phyloP scores from a whole-genome alignment of 2,888 invertebrate species.

The Calameuta pallipes region DNA sequence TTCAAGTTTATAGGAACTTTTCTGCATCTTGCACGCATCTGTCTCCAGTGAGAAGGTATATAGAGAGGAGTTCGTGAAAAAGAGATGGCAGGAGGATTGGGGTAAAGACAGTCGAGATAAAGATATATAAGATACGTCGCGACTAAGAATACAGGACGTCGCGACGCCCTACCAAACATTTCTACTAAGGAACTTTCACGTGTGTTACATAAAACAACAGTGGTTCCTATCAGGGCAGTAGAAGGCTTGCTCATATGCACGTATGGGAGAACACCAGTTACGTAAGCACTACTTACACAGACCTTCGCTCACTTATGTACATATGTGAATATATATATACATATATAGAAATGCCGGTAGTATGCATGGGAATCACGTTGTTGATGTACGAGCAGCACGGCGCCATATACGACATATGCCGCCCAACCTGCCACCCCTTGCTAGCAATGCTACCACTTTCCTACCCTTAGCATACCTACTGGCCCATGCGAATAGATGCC shows the following conservation, averaged over 20 bases:
- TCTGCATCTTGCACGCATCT: constrained; percentile 33
- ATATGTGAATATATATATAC: constrained; percentile 14
- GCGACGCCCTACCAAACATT: background rate
- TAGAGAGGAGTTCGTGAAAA: background rate
- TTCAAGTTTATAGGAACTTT: constrained; percentile 50
- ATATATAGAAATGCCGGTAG: constrained; percentile 32
- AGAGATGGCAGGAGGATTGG: background rate
- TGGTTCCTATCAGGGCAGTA: background rate
- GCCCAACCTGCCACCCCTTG: constrained; percentile 21
- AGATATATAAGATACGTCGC: background rate
- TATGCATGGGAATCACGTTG: constrained; percentile 61
- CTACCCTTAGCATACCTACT: constrained; percentile 4
- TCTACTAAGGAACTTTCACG: background rate
- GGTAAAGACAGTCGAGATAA: background rate
- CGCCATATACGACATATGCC: constrained; percentile 48
- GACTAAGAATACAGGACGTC: background rate
- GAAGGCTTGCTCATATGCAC: constrained; percentile 15
- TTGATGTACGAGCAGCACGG: constrained; percentile 51
- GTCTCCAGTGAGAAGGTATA: constrained; percentile 13
- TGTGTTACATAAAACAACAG: background rate
- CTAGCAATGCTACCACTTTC: constrained; percentile 14
- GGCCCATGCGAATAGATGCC: background rate
- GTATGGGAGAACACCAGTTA: constrained; percentile 24
- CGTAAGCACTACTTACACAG: background rate
- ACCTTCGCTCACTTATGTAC: background rate